Evolutionary conservation across 1,140 invertebrate species (phyloP), one percentile per base, ranked within the genome.

Genomic region (Semibalanus balanoides): DNA sequence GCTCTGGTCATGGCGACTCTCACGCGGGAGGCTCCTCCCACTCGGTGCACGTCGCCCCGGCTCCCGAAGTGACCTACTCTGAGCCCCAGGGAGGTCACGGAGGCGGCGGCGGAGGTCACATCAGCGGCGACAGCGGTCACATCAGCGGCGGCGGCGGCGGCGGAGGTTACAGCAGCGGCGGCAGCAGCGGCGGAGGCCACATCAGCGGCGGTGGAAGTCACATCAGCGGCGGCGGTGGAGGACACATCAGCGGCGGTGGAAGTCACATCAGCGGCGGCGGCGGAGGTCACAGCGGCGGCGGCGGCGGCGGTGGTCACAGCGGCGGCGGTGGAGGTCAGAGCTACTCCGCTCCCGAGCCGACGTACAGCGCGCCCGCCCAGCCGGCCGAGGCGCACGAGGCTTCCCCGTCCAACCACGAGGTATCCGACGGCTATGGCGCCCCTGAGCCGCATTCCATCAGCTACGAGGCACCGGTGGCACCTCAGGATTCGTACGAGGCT

Each of bases 391-490:
- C 51, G 51, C 22, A 64, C 51, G 51, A 64, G 14, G 51, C 51
- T 14, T 7, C 51, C 7, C 51, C 51, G 35, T 5, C 35, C 51
- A 25, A 22, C 14, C 51, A 64, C 51, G 14, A 64, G 51, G 51
- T 25, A 19, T 14, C 51, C 11, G 51, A 25, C 22, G 51, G 22
- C 3, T 64, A 64, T 25, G 51, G 51, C 11, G 51, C 51, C 22
- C 51, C 51, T 22, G 51, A 64, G 51, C 51, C 51, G 51, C 11
- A 11, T 14, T 14, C 51, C 14, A 30, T n/a, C 69, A 76, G 40
- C 75, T 78, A 43, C 43, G 29, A 77, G 30, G 64, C 72, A 30
- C 35, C 31, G 1, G 31, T 75, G 29, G n/a, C n/a, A n/a, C 72
- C 29, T 31, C 72, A 35, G 25, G 29, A 75, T 43, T 74, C 75